phyloP scores from a whole-genome alignment of 2,888 invertebrate genomes.

The Scaptomyza caliginosa region DNA sequence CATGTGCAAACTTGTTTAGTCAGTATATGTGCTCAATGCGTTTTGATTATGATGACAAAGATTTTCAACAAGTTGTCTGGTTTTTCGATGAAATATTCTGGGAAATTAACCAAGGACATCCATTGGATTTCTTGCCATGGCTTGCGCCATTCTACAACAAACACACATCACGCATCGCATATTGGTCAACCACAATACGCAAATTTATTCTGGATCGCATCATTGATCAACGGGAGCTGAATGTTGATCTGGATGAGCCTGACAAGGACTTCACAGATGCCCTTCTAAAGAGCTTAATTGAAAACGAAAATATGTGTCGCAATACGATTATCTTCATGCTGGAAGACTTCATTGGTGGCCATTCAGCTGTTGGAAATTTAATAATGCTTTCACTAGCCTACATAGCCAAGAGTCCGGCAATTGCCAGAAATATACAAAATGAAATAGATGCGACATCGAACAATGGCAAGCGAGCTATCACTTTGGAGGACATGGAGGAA shows the following conservation, averaged over 20 bases:
- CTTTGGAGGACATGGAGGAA: slow-evolving; percentile 87
- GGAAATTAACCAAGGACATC: slow-evolving; percentile 95
- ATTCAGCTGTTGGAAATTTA: slow-evolving; percentile 93
- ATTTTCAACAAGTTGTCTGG: slow-evolving; percentile 88
- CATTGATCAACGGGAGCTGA: slow-evolving; percentile 85
- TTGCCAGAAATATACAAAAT: slow-evolving; percentile 87
- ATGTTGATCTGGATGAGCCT: slow-evolving; percentile 85
- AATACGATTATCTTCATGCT: slow-evolving; percentile 92
- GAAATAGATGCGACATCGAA: slow-evolving; percentile 88
- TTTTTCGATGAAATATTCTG: slow-evolving; percentile 94
- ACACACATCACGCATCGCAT: slow-evolving; percentile 88
- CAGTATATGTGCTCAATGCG: slow-evolving; percentile 93
- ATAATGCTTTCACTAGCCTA: slow-evolving; percentile 91
- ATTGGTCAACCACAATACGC: slow-evolving; percentile 89
- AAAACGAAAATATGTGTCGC: slow-evolving; percentile 87
- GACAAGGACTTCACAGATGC: slow-evolving; percentile 93
- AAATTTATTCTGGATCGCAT: slow-evolving; percentile 90
- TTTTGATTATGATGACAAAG: slow-evolving; percentile 88
- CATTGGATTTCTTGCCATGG: slow-evolving; percentile 94
- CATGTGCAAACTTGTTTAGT: slow-evolving; percentile 93
- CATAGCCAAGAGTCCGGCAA: slow-evolving; percentile 88
- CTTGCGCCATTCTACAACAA: slow-evolving; percentile 89
- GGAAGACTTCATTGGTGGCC: slow-evolving; percentile 94
- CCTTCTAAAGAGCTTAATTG: slow-evolving; percentile 88
- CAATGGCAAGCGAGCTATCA: slow-evolving; percentile 85